Percentiles rank a stretch among this genome's conserved stretches.
phyloP scores from a whole-genome alignment of 2,797 vertebrate species.

The Carcharodon carcharias region DNA sequence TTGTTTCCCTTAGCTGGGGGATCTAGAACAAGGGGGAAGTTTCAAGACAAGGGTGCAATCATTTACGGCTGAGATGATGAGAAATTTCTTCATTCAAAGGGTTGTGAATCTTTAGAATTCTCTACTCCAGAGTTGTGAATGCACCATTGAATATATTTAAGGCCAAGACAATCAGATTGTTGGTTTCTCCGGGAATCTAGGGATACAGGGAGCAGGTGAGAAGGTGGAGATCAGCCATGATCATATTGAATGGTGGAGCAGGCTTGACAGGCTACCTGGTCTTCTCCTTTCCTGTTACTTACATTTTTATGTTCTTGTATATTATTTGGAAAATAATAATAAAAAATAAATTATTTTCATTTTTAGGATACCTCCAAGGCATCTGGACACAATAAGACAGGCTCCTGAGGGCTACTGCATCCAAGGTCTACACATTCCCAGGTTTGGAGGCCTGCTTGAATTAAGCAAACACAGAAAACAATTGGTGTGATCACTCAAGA shows the following conservation, averaged over 20 bases:
- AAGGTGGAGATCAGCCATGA: background rate
- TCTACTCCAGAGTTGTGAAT: too few relatives aligned
- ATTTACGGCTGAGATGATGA: too few relatives aligned
- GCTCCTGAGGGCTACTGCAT: background rate
- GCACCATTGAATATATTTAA: background rate
- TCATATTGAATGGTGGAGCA: too few relatives aligned
- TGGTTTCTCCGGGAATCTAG: background rate
- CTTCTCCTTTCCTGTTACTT: too few relatives aligned
- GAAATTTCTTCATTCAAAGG: too few relatives aligned
- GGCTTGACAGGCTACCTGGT: too few relatives aligned
- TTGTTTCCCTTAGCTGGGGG: too few relatives aligned
- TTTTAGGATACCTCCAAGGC: background rate
- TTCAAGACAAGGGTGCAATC: too few relatives aligned
- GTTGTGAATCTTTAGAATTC: too few relatives aligned
- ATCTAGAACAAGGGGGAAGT: too few relatives aligned
- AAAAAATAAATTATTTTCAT: background rate
- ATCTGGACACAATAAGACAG: background rate
- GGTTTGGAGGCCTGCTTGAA: background rate
- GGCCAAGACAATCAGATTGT: background rate
- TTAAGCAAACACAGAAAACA: background rate
- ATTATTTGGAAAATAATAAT: background rate
- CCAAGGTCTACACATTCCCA: background rate
- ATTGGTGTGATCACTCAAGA: background rate
- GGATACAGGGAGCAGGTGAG: background rate
- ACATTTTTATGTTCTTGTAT: too few relatives aligned